Percentiles rank a stretch among this genome's conserved stretches.
phyloP scores from a whole-genome alignment of 2,797 vertebrate species.

The Mus spretus region DNA sequence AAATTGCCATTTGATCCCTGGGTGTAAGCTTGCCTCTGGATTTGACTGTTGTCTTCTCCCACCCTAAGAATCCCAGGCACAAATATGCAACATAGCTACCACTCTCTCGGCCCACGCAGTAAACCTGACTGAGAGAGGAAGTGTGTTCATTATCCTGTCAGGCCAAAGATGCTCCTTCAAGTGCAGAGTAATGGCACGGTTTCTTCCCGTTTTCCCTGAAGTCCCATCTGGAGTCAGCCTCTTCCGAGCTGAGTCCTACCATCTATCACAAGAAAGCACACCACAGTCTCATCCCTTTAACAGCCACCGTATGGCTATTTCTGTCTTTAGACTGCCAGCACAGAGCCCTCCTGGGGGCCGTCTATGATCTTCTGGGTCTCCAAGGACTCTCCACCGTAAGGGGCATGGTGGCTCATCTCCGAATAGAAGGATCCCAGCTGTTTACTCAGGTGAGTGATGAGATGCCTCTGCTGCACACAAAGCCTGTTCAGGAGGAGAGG shows the following conservation, averaged over 20 bases:
- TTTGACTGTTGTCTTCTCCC: background rate
- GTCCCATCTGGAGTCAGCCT: conserved; percentile 28
- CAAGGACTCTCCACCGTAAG: conserved; percentile 35
- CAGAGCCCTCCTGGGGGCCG: conserved; percentile 11
- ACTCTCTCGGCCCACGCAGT: background rate
- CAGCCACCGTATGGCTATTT: conserved; percentile 37
- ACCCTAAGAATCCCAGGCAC: background rate
- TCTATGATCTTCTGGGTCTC: conserved; percentile 51
- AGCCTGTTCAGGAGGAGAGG: background rate
- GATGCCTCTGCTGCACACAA: background rate
- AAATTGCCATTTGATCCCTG: background rate
- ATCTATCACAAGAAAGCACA: conserved; percentile 54
- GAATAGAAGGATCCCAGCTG: conserved; percentile 51
- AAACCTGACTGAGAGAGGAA: background rate
- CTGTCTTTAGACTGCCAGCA: conserved; percentile 44
- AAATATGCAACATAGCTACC: background rate
- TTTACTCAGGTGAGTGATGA: background rate
- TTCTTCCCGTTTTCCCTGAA: background rate
- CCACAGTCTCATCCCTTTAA: background rate
- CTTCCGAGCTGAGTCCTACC: background rate
- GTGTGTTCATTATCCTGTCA: conserved; percentile 52
- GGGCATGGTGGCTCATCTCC: background rate
- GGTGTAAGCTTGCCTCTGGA: background rate
- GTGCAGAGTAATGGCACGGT: background rate
- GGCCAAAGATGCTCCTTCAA: conserved; percentile 44